A percentile compares a stretch with the other conserved stretches of the same genome.
Evolutionary conservation across 2,888 invertebrate species (phyloP).

Genomic region (Drosophila pseudotalamancana): DNA sequence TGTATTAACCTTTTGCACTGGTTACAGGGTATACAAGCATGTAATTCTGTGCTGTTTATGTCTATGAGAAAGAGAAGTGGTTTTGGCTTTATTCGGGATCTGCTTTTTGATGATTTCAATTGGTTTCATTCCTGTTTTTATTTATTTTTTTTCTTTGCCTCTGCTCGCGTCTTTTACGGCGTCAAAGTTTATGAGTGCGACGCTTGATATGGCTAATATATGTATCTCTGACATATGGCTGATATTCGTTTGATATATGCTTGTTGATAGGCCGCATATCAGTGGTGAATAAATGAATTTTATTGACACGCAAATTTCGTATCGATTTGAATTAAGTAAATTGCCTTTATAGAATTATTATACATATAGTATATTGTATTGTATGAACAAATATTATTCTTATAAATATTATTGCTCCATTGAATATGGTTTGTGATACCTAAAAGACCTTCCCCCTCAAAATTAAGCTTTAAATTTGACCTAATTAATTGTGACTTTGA

Average conservation of each 20-base stretch:
- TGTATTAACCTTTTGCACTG: no score
- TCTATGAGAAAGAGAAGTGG: conserved; percentile 25
- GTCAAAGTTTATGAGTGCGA: conserved; percentile 34
- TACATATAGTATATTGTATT: no score
- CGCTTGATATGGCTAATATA: conserved; percentile 10
- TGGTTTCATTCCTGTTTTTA: conserved; percentile 14
- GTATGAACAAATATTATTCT: no score
- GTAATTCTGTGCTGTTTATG: conserved; percentile 29
- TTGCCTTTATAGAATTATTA: not conserved
- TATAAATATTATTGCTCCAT: no score
- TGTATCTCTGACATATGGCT: conserved; percentile 27
- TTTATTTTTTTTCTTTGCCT: not conserved
- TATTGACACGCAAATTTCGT: conserved; percentile 1
- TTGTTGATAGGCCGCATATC: no score
- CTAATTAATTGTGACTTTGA: no score
- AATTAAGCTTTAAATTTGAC: no score
- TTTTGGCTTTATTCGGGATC: conserved; percentile 30
- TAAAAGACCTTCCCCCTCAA: no score
- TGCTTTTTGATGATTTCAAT: conserved; percentile 27
- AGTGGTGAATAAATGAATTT: no score
- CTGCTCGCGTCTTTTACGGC: not conserved
- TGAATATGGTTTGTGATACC: no score
- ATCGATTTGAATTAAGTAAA: conserved; percentile 4
- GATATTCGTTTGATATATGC: not conserved
- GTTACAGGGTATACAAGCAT: no score